phyloP scores from a whole-genome alignment of 2,888 invertebrate species.

The Odontomyia ornata region DNA sequence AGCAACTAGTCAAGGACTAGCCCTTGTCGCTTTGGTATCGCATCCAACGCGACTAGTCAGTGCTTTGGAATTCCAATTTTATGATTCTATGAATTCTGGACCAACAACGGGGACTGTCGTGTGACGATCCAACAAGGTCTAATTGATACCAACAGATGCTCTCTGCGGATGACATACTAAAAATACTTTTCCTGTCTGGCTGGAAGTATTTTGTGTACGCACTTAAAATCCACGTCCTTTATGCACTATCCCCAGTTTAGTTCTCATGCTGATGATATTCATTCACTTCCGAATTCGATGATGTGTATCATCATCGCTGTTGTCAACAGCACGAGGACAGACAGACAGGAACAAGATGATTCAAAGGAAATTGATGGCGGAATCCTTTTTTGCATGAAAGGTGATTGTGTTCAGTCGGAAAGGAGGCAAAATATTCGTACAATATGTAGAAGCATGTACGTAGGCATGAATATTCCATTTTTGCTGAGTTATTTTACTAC shows the following conservation, averaged over 20 bases:
- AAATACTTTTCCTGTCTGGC: conserved; percentile 21
- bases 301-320: background rate
- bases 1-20: no score
- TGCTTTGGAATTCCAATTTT: conserved; percentile 23
- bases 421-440: background rate
- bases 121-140: background rate
- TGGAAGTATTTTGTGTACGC: background rate
- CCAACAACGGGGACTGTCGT: background rate
- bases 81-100: conserved; percentile 28
- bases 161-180: conserved; percentile 1
- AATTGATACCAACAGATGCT: conserved; percentile 34
- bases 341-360: background rate
- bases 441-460: background rate
- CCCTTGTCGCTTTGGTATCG: background rate
- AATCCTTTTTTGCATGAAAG: background rate
- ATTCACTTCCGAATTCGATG: conserved; percentile 1
- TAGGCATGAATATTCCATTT: no score
- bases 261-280: background rate
- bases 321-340: no score
- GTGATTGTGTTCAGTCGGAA: background rate
- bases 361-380: background rate
- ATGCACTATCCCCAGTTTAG: background rate
- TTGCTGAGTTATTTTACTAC: no score
- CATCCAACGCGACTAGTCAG: background rate
- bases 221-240: background rate